Evolutionary conservation across 2,888 invertebrate genomes (phyloP), one percentile per base, ranked within the genome.

Genomic region (Meteorus colon): DNA sequence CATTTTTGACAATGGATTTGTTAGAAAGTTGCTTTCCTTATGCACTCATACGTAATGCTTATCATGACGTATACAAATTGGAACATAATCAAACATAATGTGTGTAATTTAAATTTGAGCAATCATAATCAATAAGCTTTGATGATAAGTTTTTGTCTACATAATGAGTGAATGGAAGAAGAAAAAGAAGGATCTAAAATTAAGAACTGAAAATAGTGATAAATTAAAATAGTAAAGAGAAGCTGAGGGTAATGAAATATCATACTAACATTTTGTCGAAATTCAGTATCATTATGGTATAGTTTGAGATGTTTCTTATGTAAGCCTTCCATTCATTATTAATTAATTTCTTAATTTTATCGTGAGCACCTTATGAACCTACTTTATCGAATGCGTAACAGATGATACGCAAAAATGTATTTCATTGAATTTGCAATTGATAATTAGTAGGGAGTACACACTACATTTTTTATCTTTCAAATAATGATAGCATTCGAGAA

Each of bases 11-110:
- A 0, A 98, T 98, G 98, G 99, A 99, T 91, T 92, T 99, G 80
- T 91, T 99, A 81, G 99, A 99, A 90, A 98, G 98, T 14, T 99
- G 99, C 90, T 99, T 99, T 90, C 99, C 99, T 0, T 99, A 99
- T 88, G 98, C 98, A 29, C 92, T 99, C 71, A 96, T 99, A 85
- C 93, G 99, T 77, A 99, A 99, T 89, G 98, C 99, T 84, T 99
- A 98, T 91, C 98, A 99, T 89, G 97, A 96, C 84, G 97, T 98
- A 78, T 97, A 97, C 90, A 97, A 97, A 89, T 94, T 96, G 85
- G 97, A 96, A 88, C 95, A 96, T 87, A 90, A 93, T 84, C 90
- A 90, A 77, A 84, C 86, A 73, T 90, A 86, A 87, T 73, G 71
- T 74, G 59, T 65, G 37, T 65, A 37, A 37, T 24, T 29, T 10